Base-by-base conservation (phyloP, 2,888 invertebrate genomes). In the Minunthozetes semirufus region DNA sequence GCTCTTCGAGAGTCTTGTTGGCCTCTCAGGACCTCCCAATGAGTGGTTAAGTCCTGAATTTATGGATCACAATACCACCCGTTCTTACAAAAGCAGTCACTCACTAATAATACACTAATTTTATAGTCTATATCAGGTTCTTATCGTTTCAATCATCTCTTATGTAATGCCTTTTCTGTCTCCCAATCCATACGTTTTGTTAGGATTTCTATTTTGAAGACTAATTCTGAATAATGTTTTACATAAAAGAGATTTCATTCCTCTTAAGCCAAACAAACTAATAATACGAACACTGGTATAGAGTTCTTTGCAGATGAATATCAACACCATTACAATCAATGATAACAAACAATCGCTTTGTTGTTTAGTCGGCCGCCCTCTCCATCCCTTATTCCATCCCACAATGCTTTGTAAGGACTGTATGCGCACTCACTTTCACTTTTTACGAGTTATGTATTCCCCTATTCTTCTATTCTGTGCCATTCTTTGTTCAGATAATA, bases 61-160 rank as follows among this genome's bases (percentile, higher is more conserved):
- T 22, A 56, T 25, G 56, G 22, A 48, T 48, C 33, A 48, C 46
- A 48, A 56, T 56, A 25, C 56, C 56, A 56, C 25, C 56, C 56
- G 22, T 56, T 56, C 19, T 19, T 56, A 56, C 15, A 19, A 19
- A 56, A 56, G 56, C 56, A 56, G 19, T n/a, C 19, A n/a, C 50
- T 56, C 22, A 11, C 46, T 48, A 48, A 48, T 56, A 56, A 56
- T 56, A 56, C 19, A n/a, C 25, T 56, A 56, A 56, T 56, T 56
- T 56, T 56, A 56, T 56, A 56, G 22, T 56, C 56, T 25, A 56
- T 56, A 56, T 48, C 46, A 48, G 46, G 46, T 48, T 48, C 46
- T 48, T 48, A 48, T 48, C 46, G 4, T 48, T 48, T 48, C 46
- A 48, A 48, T 56, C 56, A 19, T 56, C n/a, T 56, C 56, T 56